phyloP scores from a whole-genome alignment of 2,113 vertebrate species.

The Axis porcinus region DNA sequence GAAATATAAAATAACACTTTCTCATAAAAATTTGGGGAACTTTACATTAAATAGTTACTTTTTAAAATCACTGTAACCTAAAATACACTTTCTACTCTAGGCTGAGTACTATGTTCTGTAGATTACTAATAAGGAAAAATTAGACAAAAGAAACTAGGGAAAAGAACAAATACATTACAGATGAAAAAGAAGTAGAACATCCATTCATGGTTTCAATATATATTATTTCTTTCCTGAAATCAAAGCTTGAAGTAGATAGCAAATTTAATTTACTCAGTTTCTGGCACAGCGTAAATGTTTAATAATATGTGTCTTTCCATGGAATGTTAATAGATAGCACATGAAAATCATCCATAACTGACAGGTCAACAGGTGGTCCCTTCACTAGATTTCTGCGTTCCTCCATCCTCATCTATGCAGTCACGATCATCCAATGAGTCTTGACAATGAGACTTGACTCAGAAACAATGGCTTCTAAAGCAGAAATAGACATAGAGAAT shows the following conservation, averaged over 20 bases:
- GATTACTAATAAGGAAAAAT: not conserved
- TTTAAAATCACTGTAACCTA: not conserved
- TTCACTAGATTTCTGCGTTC: not conserved
- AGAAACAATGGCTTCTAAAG: not conserved
- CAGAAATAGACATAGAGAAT: not conserved
- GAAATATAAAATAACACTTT: not conserved
- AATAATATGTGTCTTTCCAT: not conserved
- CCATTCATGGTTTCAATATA: not conserved
- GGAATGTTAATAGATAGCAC: not conserved
- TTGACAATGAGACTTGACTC: not conserved
- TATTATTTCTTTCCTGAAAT: not conserved
- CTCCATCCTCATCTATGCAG: not conserved
- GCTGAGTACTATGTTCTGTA: not conserved
- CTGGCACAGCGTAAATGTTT: not conserved
- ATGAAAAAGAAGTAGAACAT: not conserved
- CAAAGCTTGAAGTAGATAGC: not conserved
- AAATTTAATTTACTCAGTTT: not conserved
- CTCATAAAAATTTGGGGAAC: not conserved
- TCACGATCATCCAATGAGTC: not conserved
- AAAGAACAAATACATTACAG: not conserved
- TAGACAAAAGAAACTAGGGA: not conserved
- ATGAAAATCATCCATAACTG: not conserved
- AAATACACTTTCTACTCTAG: not conserved
- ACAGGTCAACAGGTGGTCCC: not conserved
- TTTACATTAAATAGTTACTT: not conserved